A percentile compares a stretch with the other conserved stretches of the same genome.
Conservation (phyloP, 2,888 invertebrate genomes). For the Cheilosia grossa region DNA sequence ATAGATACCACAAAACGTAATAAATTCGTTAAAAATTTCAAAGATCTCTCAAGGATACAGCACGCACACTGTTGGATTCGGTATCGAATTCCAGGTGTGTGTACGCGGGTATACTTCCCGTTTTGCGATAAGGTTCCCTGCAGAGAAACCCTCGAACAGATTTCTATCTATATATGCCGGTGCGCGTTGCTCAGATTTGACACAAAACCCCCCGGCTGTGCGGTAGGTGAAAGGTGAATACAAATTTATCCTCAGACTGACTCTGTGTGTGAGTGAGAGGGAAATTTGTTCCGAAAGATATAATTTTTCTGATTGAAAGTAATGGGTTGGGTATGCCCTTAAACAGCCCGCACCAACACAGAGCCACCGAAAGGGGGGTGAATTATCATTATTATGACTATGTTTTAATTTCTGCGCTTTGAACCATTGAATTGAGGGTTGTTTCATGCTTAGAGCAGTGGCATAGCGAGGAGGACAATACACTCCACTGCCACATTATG, state of each 20-base stretch:
- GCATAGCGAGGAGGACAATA: constrained; percentile 37
- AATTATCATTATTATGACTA: constrained; percentile 71
- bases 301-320: constrained; percentile 70
- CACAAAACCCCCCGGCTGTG: background rate
- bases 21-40: constrained; percentile 58
- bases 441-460: constrained; percentile 40
- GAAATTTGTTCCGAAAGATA: constrained; percentile 69
- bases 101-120: constrained; percentile 13
- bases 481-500: constrained; percentile 49
- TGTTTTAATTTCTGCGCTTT: constrained; percentile 71
- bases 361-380: constrained; percentile 27
- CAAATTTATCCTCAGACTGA: constrained; percentile 14
- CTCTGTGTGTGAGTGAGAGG: constrained; percentile 4
- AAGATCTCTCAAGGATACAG: constrained; percentile 54
- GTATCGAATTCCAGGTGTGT: constrained; percentile 22
- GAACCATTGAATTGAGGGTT: constrained; percentile 55
- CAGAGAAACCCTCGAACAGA: constrained; percentile 44
- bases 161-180: constrained; percentile 60
- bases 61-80: constrained; percentile 42
- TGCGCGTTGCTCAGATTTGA: constrained; percentile 67
- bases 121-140: constrained; percentile 25
- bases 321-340: constrained; percentile 34
- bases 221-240: constrained; percentile 18
- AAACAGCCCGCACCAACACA: constrained; percentile 10
- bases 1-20: constrained; percentile 53